phyloP scores from a whole-genome alignment of 2,888 invertebrate genomes.

The Diarsia rubi region DNA sequence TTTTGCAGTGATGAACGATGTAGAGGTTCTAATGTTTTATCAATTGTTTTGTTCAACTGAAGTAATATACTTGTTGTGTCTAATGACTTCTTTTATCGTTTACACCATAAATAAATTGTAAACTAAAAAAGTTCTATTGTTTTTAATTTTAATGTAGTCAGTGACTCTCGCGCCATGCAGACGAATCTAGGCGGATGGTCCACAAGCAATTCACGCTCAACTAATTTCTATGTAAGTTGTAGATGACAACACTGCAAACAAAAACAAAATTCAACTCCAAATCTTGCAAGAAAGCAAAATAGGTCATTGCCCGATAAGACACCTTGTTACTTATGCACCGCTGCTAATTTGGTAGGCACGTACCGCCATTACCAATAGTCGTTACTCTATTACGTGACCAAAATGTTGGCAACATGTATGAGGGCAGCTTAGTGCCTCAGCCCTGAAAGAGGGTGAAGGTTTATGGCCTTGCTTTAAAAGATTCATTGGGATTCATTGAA shows the following conservation, averaged over 20 bases:
- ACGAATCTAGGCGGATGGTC: no score
- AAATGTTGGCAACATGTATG: slow-evolving; percentile 37
- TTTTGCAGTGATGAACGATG: neutral
- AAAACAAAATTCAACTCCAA: neutral
- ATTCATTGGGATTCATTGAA: slow-evolving; percentile 31
- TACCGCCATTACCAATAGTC: slow-evolving; percentile 55
- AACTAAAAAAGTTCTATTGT: no score
- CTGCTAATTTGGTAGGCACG: slow-evolving; percentile 60
- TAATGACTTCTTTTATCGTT: neutral
- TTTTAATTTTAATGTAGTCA: no score
- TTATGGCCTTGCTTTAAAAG: slow-evolving; percentile 30
- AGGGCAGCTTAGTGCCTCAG: slow-evolving; percentile 27
- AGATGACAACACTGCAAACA: neutral
- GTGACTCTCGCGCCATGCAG: no score
- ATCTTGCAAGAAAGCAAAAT: slow-evolving; percentile 26
- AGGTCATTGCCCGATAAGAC: slow-evolving; percentile 38
- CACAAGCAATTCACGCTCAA: neutral
- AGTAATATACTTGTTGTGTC: neutral
- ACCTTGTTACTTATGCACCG: slow-evolving; percentile 57
- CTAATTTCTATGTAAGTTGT: neutral
- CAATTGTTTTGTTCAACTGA: neutral
- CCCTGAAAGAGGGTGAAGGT: slow-evolving; percentile 11
- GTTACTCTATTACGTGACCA: slow-evolving; percentile 64
- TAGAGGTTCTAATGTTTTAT: neutral
- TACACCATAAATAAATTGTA: neutral